Conservation (phyloP, 2,888 invertebrate genomes). For the Cylloceria caligata region DNA sequence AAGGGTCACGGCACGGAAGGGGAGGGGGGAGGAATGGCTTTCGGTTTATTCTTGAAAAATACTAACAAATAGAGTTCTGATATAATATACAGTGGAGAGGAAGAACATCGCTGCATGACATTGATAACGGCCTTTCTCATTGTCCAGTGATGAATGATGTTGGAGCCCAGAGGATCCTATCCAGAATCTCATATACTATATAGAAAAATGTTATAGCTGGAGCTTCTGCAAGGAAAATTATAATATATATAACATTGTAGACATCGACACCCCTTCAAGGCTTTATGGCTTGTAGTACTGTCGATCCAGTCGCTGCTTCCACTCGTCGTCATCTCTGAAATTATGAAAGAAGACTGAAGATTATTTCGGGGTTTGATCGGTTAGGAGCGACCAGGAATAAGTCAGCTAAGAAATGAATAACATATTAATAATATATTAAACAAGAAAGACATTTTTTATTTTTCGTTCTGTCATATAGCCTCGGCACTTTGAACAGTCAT, state of each 20-base stretch:
- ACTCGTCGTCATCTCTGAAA: constrained; percentile 13
- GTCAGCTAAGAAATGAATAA: too few relatives aligned
- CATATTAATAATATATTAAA: too few relatives aligned
- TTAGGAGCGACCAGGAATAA: too few relatives aligned
- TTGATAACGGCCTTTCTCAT: constrained; percentile 40
- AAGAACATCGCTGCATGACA: constrained; percentile 17
- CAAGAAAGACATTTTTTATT: too few relatives aligned
- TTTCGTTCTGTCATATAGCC: too few relatives aligned
- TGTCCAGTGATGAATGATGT: constrained; percentile 19
- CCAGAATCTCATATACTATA: neutral
- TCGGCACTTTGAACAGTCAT: too few relatives aligned
- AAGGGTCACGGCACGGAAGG: too few relatives aligned
- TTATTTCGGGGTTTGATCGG: constrained; percentile 1
- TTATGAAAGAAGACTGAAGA: constrained; percentile 49
- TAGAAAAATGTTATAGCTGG: constrained; percentile 2
- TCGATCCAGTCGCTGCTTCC: neutral
- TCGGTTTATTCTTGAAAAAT: constrained; percentile 42
- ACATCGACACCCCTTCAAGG: constrained; percentile 13
- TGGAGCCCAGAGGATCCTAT: neutral
- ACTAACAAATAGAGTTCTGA: constrained; percentile 3
- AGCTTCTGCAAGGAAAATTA: neutral
- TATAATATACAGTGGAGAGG: constrained; percentile 8
- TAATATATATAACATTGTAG: neutral
- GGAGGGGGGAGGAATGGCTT: constrained; percentile 47
- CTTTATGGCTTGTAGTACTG: neutral